Base-by-base conservation (phyloP, 2,888 invertebrate species). In the Pogonocherus hispidulus region DNA sequence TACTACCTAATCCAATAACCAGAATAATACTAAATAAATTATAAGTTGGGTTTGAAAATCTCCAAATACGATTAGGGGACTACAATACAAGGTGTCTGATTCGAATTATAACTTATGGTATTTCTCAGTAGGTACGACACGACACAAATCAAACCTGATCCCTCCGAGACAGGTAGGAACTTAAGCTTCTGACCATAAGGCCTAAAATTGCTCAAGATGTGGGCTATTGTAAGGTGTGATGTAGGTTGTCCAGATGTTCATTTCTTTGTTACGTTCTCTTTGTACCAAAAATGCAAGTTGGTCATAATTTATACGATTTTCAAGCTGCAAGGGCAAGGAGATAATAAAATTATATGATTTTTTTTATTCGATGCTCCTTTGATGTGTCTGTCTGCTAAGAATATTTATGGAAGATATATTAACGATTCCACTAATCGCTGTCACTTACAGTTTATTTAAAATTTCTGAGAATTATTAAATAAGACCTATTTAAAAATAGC, bases 181-280 rank as follows among this genome's bases (percentile, higher is more conserved):
- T 56, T 63, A 64, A 11, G 4, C 9, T 32, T 3, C 47, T 32
- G 66, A 3, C 16, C 59, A 23, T 70, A 73, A 66, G 70, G 67
- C 27, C 51, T 23, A 76, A 9, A 76, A 32, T 77, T 64, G 72
- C 59, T 56, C 51, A 66, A 67, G 63, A 66, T 66, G 27, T 56
- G 56, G 32, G 63, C 72, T 67, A 71, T 76, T 75, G 74, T 76
- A 57, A 80, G 80, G 80, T 80, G 80, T 79, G 76, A 80, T 79
- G 78, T 79, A 76, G 79, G 79, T 71, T 75, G 79, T 73, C 76
- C 79, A 79, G 78, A 79, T 80, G 79, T 74, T 77, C 72, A 74
- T 73, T 77, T 71, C 74, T 76, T 76, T 71, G 47, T 59, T 22
- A 47, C 37, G 32, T 32, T 49, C 47, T 59, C 60, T 55, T 64